Conservation (phyloP, 2,797 vertebrate genomes). For the Acrossocheilus fasciatus region DNA sequence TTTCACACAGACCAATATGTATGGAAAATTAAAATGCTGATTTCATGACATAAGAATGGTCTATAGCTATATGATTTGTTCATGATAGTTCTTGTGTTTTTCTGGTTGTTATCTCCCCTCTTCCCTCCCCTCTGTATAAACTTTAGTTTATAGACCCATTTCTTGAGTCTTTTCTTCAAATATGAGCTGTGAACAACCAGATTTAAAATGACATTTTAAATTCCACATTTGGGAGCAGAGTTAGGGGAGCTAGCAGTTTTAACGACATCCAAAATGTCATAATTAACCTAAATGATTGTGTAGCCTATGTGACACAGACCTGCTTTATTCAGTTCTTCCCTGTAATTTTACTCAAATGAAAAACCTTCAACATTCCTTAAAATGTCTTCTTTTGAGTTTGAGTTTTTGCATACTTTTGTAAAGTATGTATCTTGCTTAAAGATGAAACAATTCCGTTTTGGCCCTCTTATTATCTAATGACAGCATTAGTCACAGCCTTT, state of each 20-base stretch:
- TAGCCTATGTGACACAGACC: not conserved
- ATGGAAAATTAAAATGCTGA: too few relatives aligned
- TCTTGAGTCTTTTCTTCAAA: not conserved
- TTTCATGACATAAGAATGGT: not conserved
- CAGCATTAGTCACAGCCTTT: too few relatives aligned
- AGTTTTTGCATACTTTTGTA: not conserved
- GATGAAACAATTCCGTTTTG: too few relatives aligned
- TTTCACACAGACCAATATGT: too few relatives aligned
- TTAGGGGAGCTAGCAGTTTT: too few relatives aligned
- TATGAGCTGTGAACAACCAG: not conserved
- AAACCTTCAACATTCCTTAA: not conserved
- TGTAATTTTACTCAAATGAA: not conserved
- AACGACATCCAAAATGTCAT: not conserved
- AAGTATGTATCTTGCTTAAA: too few relatives aligned
- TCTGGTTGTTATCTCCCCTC: not conserved
- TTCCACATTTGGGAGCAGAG: not conserved
- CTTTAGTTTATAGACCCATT: not conserved
- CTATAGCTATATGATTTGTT: not conserved
- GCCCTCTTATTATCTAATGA: not conserved
- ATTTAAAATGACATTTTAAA: not conserved
- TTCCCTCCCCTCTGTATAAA: too few relatives aligned
- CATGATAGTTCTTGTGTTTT: not conserved
- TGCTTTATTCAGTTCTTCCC: not conserved
- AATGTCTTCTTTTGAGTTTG: not conserved
- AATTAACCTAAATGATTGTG: not conserved